A percentile compares a stretch with the other conserved stretches of the same genome.
Evolutionary conservation across 2,797 vertebrate species (phyloP).

Genomic region (Sphenodon punctatus): DNA sequence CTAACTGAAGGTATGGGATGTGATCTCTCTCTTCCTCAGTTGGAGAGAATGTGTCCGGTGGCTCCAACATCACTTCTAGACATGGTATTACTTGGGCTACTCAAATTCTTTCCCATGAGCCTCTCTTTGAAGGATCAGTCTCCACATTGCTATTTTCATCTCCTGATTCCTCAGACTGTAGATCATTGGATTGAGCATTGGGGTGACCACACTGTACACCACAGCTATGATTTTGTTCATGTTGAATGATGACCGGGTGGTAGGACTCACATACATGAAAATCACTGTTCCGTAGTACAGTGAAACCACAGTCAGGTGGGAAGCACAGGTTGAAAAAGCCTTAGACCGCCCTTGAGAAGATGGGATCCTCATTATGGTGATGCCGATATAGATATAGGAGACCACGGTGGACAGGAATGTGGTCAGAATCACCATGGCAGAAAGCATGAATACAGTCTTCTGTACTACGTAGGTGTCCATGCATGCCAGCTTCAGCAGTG

Average conservation of each 20-base stretch:
- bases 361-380: not conserved
- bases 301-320: constrained; percentile 22
- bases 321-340: constrained; percentile 29
- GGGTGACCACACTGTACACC: constrained; percentile 42
- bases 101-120: not conserved
- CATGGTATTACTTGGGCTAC: not conserved
- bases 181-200: constrained; percentile 58
- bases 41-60: too few species aligned
- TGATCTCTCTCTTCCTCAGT: too few species aligned
- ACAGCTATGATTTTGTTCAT: constrained; percentile 40
- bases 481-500: constrained; percentile 31
- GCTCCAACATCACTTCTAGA: too few species aligned
- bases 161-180: constrained; percentile 44
- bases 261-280: constrained; percentile 37
- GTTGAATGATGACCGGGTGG: not conserved
- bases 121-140: not conserved
- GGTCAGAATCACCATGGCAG: constrained; percentile 9
- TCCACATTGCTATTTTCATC: constrained; percentile 36
- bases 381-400: constrained; percentile 23
- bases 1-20: too few species aligned
- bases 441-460: not conserved
- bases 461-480: constrained; percentile 31
- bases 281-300: constrained; percentile 34
- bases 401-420: constrained; percentile 4
- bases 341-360: not conserved